phyloP scores from a whole-genome alignment of 2,888 invertebrate species.

The Pollenia angustigena region DNA sequence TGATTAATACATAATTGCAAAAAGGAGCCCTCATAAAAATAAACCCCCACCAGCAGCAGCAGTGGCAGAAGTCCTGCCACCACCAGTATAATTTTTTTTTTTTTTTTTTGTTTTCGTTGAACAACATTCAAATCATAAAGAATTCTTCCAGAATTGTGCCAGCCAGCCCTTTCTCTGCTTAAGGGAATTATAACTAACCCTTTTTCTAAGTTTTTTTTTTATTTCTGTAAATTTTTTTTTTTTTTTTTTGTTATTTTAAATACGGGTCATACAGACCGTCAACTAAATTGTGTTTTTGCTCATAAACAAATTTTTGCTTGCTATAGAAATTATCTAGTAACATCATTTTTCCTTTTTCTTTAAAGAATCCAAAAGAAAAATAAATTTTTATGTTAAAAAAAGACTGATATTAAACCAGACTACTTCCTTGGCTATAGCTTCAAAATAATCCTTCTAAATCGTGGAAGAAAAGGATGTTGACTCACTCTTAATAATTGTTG shows the following conservation, averaged over 20 bases:
- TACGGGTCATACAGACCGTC: slow-evolving; percentile 75
- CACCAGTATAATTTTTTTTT: background rate
- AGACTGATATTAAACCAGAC: slow-evolving; percentile 60
- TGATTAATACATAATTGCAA: slow-evolving; percentile 77
- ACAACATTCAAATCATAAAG: slow-evolving; percentile 9
- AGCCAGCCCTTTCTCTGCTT: slow-evolving; percentile 68
- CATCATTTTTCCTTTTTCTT: slow-evolving; percentile 36
- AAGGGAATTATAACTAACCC: slow-evolving; percentile 52
- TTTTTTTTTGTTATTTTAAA: slow-evolving; percentile 31
- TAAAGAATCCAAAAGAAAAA: slow-evolving; percentile 46
- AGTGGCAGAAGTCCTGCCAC: background rate
- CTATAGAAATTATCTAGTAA: slow-evolving; percentile 60
- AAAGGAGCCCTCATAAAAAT: slow-evolving; percentile 73
- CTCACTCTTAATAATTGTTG: slow-evolving; percentile 64
- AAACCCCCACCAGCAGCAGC: slow-evolving; percentile 11
- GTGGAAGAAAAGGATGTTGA: slow-evolving; percentile 52
- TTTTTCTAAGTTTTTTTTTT: slow-evolving; percentile 43
- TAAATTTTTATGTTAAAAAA: slow-evolving; percentile 58
- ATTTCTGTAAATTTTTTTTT: background rate
- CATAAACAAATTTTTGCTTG: slow-evolving; percentile 65
- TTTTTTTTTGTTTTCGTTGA: slow-evolving; percentile 1
- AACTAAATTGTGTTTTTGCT: slow-evolving; percentile 62
- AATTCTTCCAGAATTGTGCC: background rate
- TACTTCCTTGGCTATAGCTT: slow-evolving; percentile 61
- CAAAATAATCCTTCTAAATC: slow-evolving; percentile 63